Percentiles rank a stretch among this genome's conserved stretches.
These are phyloP conservation scores for Paramormyrops kingsleyae DNA, from an alignment of 2,113 vertebrate genomes.

Conservation along the genomic window DNA sequence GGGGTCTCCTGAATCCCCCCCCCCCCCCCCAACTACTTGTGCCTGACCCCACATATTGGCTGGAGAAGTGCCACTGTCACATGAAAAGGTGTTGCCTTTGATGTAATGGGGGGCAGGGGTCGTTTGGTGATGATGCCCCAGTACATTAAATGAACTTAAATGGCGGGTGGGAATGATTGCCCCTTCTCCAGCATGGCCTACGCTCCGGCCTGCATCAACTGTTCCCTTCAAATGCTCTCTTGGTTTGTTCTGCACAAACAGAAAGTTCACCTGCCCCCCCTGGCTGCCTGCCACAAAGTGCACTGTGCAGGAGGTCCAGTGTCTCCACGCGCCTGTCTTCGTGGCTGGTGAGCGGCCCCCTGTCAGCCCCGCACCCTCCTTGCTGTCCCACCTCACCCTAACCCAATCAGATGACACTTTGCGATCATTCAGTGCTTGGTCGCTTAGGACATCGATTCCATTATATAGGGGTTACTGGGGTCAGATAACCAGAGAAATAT, in stretches of 20 bases:
- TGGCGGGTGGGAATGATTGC: background rate
- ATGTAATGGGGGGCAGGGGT: background rate
- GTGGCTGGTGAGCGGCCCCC: conserved; percentile 72
- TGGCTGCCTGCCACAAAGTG: conserved; percentile 59
- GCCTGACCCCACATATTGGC: background rate
- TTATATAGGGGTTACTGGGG: background rate
- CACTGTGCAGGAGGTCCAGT: conserved; percentile 70
- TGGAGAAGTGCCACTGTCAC: background rate
- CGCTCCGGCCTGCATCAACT: background rate
- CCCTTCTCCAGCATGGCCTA: background rate
- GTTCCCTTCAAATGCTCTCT: background rate
- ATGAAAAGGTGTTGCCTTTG: background rate
- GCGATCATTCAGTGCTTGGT: background rate
- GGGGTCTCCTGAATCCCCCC: background rate
- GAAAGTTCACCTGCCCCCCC: conserved; percentile 75
- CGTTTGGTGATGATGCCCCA: background rate
- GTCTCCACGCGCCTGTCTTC: conserved; percentile 79
- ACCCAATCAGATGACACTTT: background rate
- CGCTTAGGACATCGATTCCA: background rate
- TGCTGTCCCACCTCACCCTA: background rate
- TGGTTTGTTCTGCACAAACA: conserved; percentile 36
- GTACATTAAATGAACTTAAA: background rate
- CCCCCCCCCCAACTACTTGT: background rate
- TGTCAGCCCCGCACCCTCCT: background rate
- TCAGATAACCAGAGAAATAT: background rate